Evolutionary conservation across 2,888 invertebrate genomes (phyloP).

Genomic region (Slavum lentiscoides): DNA sequence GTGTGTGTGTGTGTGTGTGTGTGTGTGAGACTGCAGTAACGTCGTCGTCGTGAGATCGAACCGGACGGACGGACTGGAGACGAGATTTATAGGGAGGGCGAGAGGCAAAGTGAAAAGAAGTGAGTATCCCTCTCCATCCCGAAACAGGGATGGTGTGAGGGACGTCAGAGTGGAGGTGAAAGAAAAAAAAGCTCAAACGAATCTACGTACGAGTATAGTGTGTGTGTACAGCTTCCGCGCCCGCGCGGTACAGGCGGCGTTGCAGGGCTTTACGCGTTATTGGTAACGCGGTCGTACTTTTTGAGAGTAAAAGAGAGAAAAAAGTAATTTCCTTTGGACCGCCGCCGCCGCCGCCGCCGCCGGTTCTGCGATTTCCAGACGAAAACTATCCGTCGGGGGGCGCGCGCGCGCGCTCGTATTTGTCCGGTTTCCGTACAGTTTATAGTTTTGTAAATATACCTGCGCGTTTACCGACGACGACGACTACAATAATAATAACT

Average conservation of each 20-base stretch:
- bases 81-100: too few species aligned
- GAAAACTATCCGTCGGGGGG: neutral
- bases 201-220: neutral
- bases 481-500: neutral
- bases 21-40: too few species aligned
- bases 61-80: neutral
- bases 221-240: neutral
- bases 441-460: too few species aligned
- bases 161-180: too few species aligned
- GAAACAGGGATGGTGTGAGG: too few species aligned
- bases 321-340: constrained; percentile 34
- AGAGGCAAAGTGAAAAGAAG: too few species aligned
- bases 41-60: neutral
- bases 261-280: constrained; percentile 41
- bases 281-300: constrained; percentile 1
- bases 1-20: too few species aligned
- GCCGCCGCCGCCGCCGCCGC: neutral
- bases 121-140: too few species aligned
- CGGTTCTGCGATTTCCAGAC: constrained; percentile 16
- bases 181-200: constrained; percentile 9
- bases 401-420: neutral
- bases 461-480: neutral
- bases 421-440: constrained; percentile 30
- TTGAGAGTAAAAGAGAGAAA: neutral
- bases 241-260: neutral